Evolutionary conservation across 2,113 vertebrate genomes (phyloP).

Genomic region (Tichodroma muraria): DNA sequence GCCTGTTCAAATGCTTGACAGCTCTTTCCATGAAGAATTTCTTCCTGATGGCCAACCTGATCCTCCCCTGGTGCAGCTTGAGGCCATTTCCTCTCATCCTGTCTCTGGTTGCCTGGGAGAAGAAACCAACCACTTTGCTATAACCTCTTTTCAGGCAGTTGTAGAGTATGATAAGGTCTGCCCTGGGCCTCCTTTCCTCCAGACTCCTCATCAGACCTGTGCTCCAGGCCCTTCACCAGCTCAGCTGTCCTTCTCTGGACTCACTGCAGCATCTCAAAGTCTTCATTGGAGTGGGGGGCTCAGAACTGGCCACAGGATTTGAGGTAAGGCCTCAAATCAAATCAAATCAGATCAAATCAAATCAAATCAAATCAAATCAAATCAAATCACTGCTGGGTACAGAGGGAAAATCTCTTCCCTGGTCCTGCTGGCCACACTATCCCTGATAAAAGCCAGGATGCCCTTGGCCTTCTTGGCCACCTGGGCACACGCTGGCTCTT

Average conservation of each 20-base stretch:
- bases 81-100: background rate
- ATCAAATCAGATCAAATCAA: too few species aligned
- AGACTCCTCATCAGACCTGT: background rate
- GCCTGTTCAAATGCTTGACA: background rate
- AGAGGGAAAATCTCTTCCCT: background rate
- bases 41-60: background rate
- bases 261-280: background rate
- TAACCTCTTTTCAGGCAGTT: background rate
- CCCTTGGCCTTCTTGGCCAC: background rate
- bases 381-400: background rate
- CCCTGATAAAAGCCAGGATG: background rate
- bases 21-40: background rate
- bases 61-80: background rate
- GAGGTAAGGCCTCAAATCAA: background rate
- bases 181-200: background rate
- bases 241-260: background rate
- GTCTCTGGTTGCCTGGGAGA: background rate
- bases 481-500: background rate
- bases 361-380: too few species aligned
- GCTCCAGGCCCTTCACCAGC: background rate
- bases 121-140: background rate
- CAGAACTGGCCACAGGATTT: background rate
- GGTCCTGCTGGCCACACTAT: background rate
- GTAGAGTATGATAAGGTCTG: background rate
- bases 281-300: background rate